Evolutionary conservation across 2,113 vertebrate genomes (phyloP), one percentile per base, ranked within the genome.

Genomic region (Sminthopsis crassicaudata): DNA sequence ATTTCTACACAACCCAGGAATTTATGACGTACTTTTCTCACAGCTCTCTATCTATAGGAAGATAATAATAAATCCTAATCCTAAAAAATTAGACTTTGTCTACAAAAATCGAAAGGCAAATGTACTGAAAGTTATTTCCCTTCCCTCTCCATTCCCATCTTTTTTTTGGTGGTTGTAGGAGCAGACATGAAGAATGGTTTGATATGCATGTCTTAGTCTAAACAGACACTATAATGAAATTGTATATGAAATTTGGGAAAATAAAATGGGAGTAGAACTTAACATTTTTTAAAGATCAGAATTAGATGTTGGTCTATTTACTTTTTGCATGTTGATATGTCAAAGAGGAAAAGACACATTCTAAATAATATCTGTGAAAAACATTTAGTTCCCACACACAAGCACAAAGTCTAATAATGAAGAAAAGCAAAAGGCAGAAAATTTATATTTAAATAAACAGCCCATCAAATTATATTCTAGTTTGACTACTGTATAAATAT

Each of bases 381-480:
- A 84, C 46, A 54, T 12, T 60, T 94, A 96, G 53, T 11, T 89
- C 93, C 91, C 14, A 92, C 36, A 92, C 25, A 94, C 9, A 94
- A 91, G 96, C 54, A 90, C 94, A 95, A 93, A 94, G 89, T 94
- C 19, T 91, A 93, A 46, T 55, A 95, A 30, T 51, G 10, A 26
- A 90, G 54, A 57, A 51, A 52, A 95, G 90, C 46, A 95, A 96
- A 96, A 94, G 60, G 36, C 54, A 94, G 84, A 90, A 95, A 92
- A 92, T 84, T 94, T 23, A n/a, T 93, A 92, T 46, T 93, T 55
- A 92, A 96, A 67, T 95, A 97, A 97, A 91, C 42, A 42, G 94
- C 55, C 67, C 91, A 90, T 60, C 84, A 95, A 92, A 91, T 95
- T 94, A 95, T 94, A 57, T 46, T 91, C 91, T 97, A 95, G 93